Evolutionary conservation across 1,140 invertebrate species (phyloP), one percentile per base, ranked within the genome.

Genomic region (Drosophila cardini): DNA sequence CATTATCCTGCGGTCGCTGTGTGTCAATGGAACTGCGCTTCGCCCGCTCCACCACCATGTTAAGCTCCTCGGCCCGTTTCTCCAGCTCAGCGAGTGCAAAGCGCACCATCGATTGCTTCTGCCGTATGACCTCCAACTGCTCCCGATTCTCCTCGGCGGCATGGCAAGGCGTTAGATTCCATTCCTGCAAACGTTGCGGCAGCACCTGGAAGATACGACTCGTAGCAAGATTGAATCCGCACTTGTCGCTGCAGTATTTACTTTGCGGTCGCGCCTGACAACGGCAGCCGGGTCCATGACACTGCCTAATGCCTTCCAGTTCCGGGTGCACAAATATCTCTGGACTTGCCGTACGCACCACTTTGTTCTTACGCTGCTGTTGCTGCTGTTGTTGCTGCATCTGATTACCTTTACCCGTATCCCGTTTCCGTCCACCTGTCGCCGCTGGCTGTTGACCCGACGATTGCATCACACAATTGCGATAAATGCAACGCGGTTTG

Each of bases 181-280:
- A 99, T 86, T 99, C 97, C 91, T 98, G 97, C 65, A 99, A 96
- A n/a, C 98, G 94, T 79, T 97, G 96, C 0, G 98, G 98, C 13
- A 99, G 91, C 5, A 97, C 95, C 76, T 97, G 96, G 82, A 96
- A 97, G 78, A 97, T 97, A 75, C 97, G 93, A 61, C 95, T 96
- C 1, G 96, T 97, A 0, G 98, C 98, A 2, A 99, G 93, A 90
- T 96, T 96, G 75, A 98, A 94, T 1, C 99, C 99, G 92, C 99
- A 99, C 63, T 96, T 95, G 77, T 98, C 95, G 9, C 96, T 97
- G 91, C 99, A 99, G 90, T 99, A 99, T 93, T 99, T 99, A 52
- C 97, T 98, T 10, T 95, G 95, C 26, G 94, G 94, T 7, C 96
- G 93, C 0, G 98, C 96, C 62, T 95, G 94, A 64, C 96, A 94